Evolutionary conservation across 2,797 vertebrate species (phyloP).

Genomic region (Pangasius larnaudii): DNA sequence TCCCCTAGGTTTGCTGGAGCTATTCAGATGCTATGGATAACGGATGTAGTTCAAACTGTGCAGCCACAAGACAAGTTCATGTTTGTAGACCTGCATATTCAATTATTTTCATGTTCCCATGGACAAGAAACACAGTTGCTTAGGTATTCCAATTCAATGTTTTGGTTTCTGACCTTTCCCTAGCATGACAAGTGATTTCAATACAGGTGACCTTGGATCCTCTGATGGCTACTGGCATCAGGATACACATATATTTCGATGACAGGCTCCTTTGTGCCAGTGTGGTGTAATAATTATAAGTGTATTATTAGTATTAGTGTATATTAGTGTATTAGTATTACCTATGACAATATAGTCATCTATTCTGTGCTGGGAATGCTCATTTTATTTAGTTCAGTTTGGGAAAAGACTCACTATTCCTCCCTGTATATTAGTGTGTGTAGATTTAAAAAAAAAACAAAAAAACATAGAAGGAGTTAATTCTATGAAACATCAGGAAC

Average conservation of each 20-base stretch:
- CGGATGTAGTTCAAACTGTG: not conserved
- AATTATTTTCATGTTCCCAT: not conserved
- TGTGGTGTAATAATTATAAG: not conserved
- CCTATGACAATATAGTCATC: not conserved
- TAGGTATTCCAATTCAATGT: not conserved
- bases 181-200: not conserved
- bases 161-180: not conserved
- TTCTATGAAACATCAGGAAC: not conserved
- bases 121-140: not conserved
- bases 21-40: not conserved
- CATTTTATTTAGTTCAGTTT: not conserved
- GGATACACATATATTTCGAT: not conserved
- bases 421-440: not conserved
- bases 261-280: not conserved
- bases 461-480: not conserved
- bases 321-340: no score
- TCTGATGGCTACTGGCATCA: not conserved
- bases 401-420: not conserved
- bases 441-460: not conserved
- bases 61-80: not conserved
- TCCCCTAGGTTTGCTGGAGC: not conserved
- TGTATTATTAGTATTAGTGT: not conserved
- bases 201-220: not conserved
- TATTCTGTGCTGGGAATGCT: not conserved
- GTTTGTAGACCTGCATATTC: not conserved